Percentiles rank a stretch among this genome's conserved stretches.
Evolutionary conservation across 1,140 invertebrate species (phyloP).

Genomic region (Ooceraea biroi): DNA sequence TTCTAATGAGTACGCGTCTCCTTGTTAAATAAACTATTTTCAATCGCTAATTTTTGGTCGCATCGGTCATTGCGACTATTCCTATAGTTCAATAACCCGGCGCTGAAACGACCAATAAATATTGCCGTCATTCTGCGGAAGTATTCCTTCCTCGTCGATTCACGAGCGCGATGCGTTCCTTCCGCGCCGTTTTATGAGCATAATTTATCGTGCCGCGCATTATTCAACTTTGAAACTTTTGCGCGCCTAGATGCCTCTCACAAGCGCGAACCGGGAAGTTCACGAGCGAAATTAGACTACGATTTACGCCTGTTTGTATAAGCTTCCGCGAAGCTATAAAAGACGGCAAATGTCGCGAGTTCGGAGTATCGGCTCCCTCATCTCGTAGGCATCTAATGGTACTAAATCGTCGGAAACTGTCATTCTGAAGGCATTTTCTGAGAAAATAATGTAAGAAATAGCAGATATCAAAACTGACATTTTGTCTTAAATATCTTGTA

Average conservation of each 20-base stretch:
- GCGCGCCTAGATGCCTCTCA: slow-evolving; percentile 22
- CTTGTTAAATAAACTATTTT: slow-evolving; percentile 1
- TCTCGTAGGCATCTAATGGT: not conserved
- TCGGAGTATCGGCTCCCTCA: not conserved
- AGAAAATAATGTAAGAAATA: too few relatives aligned
- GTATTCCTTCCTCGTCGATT: not conserved
- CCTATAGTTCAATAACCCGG: not conserved
- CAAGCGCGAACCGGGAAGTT: slow-evolving; percentile 8
- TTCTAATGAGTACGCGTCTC: not conserved
- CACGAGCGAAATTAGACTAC: slow-evolving; percentile 15
- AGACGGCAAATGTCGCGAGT: not conserved
- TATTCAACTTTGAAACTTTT: slow-evolving; percentile 43
- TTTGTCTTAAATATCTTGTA: too few relatives aligned
- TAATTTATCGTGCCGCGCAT: slow-evolving; percentile 48
- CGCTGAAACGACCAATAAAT: slow-evolving; percentile 34
- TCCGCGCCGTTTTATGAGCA: slow-evolving; percentile 32
- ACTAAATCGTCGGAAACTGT: too few relatives aligned
- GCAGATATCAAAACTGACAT: too few relatives aligned
- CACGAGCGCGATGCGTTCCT: slow-evolving; percentile 13
- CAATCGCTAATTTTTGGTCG: not conserved
- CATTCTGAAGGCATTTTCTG: too few relatives aligned
- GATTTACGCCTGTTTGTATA: slow-evolving; percentile 11
- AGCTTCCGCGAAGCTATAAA: not conserved
- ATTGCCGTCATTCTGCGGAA: not conserved
- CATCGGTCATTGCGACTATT: not conserved